Evolutionary conservation across 2,888 invertebrate species (phyloP).

Genomic region (Anoncus sp.): DNA sequence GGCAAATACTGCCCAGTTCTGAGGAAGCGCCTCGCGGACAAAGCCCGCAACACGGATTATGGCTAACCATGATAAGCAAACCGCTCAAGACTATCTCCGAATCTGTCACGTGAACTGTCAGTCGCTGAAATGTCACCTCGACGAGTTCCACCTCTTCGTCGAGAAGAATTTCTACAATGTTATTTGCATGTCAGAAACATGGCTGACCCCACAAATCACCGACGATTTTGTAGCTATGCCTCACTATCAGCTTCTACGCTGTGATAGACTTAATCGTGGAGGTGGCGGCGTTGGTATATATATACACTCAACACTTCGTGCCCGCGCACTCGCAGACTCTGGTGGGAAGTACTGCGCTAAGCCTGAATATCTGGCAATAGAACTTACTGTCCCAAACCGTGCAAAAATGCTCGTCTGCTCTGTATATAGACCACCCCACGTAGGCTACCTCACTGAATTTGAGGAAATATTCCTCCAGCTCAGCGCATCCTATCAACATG

Average conservation of each 20-base stretch:
- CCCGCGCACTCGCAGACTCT: not conserved
- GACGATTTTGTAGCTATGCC: not conserved
- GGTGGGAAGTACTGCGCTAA: not conserved
- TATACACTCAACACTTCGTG: not conserved
- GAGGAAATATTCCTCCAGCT: not conserved
- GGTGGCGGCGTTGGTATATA: not conserved
- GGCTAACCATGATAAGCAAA: not conserved
- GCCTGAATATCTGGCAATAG: not conserved
- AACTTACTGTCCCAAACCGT: not conserved
- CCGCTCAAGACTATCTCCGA: not conserved
- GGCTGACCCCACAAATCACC: not conserved
- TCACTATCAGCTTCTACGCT: not conserved
- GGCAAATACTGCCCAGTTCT: not conserved
- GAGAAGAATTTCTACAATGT: not conserved
- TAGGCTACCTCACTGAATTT: conserved; percentile 3
- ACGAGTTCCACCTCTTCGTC: not conserved
- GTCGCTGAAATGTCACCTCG: not conserved
- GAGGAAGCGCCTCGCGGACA: not conserved
- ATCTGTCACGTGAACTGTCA: conserved; percentile 1
- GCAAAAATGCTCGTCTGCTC: not conserved
- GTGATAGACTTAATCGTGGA: not conserved
- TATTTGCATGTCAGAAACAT: not conserved
- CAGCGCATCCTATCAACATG: conserved; percentile 3
- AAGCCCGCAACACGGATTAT: not conserved
- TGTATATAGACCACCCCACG: not conserved